Evolutionary conservation across 2,113 vertebrate species (phyloP), one percentile per base, ranked within the genome.

Genomic region (Sinocyclocheilus grahami): DNA sequence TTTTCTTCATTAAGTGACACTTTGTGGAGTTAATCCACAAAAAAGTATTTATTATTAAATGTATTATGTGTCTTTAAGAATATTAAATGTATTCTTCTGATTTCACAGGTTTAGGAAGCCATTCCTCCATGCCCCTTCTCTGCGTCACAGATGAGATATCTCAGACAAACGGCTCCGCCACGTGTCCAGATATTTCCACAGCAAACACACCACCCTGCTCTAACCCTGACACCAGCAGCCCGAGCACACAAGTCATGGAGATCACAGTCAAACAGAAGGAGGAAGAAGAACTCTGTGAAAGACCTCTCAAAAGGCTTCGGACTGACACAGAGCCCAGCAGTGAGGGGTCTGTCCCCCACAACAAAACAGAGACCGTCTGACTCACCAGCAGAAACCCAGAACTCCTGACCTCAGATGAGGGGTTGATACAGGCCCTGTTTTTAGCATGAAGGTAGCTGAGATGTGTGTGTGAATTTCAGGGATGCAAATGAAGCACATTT

Each of bases 231-330:
- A 4, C 48, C 80, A 84, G 80, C 86, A 80, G 85, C 65, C 62
- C 83, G 6, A 87, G 48, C 65, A 30, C 27, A 39, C 63, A 67
- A 5, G 12, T 86, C 0, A 51, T 11, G 91, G 91, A 51, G 2
- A 89, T 12, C 92, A 89, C 87, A 93, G 85, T 0, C 93, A 94
- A 51, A 92, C 67, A 90, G 27, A 46, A 83, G 14, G 94, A 96
- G 86, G 90, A 91, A 46, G 95, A 96, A n/a, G 95, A 96, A 0
- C 94, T 89, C 87, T 91, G 22, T 0, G 96, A 96, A 82, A 94
- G 94, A 78, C 93, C 95, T 60, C 84, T 94, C 55, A 97, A 97
- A 86, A 96, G 94, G 37, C 93, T 93, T n/a, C 95, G 95, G 87
- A 89, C 95, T 0, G 95, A 95, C 90, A 94, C 95, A 76, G 88